These are phyloP conservation scores for Mustela nigripes DNA, from an alignment of 2,113 vertebrate genomes.

Conservation along the genomic window DNA sequence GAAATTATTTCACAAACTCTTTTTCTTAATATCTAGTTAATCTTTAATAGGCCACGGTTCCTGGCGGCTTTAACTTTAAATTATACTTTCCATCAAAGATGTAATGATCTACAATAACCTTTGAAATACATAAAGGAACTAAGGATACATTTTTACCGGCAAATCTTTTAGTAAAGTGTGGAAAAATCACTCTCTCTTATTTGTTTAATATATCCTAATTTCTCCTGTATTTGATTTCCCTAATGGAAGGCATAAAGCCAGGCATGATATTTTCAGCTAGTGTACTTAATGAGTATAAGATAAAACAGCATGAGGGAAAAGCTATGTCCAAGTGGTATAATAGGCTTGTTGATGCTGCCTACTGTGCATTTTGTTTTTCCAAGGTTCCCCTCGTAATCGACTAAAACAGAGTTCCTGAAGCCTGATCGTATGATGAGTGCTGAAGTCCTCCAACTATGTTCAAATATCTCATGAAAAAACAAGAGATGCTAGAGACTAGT, in stretches of 20 bases:
- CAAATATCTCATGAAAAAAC: neutral
- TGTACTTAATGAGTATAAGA: neutral
- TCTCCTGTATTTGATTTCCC: neutral
- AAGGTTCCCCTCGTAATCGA: slow-evolving; percentile 1
- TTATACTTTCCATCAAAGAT: slow-evolving; percentile 61
- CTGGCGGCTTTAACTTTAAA: slow-evolving; percentile 61
- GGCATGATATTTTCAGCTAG: neutral
- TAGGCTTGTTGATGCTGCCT: neutral
- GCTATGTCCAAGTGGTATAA: neutral
- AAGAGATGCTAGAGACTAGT: neutral
- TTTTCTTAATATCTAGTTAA: slow-evolving; percentile 64
- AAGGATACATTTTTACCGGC: slow-evolving; percentile 15
- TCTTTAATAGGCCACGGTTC: slow-evolving; percentile 34
- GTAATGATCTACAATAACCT: slow-evolving; percentile 52
- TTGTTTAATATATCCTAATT: slow-evolving; percentile 13
- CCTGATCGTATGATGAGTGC: neutral
- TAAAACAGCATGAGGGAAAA: slow-evolving; percentile 34
- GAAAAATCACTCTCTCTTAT: neutral
- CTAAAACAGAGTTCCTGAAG: slow-evolving; percentile 25
- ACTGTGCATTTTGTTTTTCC: neutral
- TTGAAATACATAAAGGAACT: neutral
- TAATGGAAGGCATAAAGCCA: neutral
- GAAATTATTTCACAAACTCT: slow-evolving; percentile 63
- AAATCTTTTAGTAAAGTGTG: neutral
- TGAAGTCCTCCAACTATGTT: neutral